Conservation (phyloP, 2,888 invertebrate species). For the Cremastinae sp. region DNA sequence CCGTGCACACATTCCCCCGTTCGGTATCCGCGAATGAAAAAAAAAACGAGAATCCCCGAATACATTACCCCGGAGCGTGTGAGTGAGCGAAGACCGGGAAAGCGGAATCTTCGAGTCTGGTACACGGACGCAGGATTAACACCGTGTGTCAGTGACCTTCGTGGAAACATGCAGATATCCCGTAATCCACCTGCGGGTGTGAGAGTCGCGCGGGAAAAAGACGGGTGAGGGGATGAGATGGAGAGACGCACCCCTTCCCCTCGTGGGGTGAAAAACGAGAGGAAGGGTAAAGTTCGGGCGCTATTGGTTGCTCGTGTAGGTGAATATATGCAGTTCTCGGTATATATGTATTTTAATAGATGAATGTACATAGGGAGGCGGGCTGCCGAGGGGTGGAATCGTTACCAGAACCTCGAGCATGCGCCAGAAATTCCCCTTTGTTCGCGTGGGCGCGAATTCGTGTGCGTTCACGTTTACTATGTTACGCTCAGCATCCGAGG, state of each 20-base stretch:
- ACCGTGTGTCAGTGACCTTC: constrained; percentile 59
- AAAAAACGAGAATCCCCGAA: constrained; percentile 16
- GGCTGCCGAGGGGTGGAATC: constrained; percentile 63
- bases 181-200: constrained; percentile 50
- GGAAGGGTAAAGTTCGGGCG: constrained; percentile 50
- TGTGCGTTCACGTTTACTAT: constrained; percentile 37
- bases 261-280: constrained; percentile 43
- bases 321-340: constrained; percentile 6
- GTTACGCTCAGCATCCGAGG: constrained; percentile 57
- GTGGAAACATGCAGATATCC: constrained; percentile 53
- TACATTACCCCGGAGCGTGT: constrained; percentile 35
- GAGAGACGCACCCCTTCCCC: constrained; percentile 30
- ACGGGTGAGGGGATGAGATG: constrained; percentile 15
- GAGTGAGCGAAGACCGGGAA: constrained; percentile 17
- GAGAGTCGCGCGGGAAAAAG: constrained; percentile 5
- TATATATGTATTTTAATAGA: constrained; percentile 5
- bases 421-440: constrained; percentile 74
- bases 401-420: constrained; percentile 76
- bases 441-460: constrained; percentile 61
- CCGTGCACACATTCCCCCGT: constrained; percentile 37
- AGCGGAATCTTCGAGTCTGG: constrained; percentile 39
- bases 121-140: constrained; percentile 50
- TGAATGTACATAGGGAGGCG: constrained; percentile 48
- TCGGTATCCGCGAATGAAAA: constrained; percentile 2
- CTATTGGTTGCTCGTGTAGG: constrained; percentile 15